Conservation (phyloP, 53 echinoderm and acorn worm genomes). For the Hippasteria phrygiana region DNA sequence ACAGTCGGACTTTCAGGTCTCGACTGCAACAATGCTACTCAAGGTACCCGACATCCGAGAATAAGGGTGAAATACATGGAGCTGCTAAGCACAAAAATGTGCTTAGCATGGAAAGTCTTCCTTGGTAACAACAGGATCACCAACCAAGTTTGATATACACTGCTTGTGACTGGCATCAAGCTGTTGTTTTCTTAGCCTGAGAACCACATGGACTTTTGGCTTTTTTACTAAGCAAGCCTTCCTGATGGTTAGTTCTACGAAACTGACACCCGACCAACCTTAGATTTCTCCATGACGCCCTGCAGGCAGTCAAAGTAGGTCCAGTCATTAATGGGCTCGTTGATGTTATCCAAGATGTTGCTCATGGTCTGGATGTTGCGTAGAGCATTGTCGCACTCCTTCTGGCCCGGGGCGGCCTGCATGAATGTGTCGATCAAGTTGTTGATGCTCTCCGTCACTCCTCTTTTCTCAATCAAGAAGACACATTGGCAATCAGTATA, state of each 20-base stretch:
- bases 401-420: slow-evolving; percentile 98
- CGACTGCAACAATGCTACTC: too few species aligned
- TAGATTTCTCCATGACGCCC: slow-evolving; percentile 90
- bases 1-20: too few species aligned
- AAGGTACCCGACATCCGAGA: too few species aligned
- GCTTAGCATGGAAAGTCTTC: too few species aligned
- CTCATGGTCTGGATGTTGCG: slow-evolving; percentile 93
- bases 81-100: too few species aligned
- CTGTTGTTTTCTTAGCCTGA: too few species aligned
- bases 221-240: too few species aligned
- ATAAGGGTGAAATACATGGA: too few species aligned
- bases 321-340: slow-evolving; percentile 94
- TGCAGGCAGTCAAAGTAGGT: slow-evolving; percentile 97
- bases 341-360: slow-evolving; percentile 93
- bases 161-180: too few species aligned
- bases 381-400: slow-evolving; percentile 93
- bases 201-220: too few species aligned
- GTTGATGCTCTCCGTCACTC: slow-evolving; percentile 95
- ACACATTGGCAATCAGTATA: neutral
- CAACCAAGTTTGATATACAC: too few species aligned
- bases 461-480: slow-evolving; percentile 52
- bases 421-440: slow-evolving; percentile 94
- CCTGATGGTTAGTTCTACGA: neutral
- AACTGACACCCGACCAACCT: slow-evolving; percentile 59
- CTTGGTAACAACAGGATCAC: too few species aligned